Evolutionary conservation across 1,140 invertebrate genomes (phyloP).

Genomic region (Drosophila watanabei): DNA sequence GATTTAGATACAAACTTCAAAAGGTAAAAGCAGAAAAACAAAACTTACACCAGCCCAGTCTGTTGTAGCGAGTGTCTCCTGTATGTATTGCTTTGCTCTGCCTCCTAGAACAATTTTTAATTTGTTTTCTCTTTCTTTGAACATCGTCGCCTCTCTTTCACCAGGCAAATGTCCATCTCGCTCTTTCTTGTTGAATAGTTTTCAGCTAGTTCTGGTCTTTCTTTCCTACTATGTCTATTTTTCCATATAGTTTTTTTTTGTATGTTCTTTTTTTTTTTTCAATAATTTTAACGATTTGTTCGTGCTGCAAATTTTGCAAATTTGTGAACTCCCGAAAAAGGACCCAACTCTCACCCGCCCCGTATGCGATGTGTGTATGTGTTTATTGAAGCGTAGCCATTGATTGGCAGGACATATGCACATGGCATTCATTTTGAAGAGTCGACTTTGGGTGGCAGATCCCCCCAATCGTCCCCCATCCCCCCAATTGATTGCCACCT

Average conservation of each 20-base stretch:
- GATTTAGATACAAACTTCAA: too few relatives aligned
- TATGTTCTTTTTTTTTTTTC: constrained; percentile 64
- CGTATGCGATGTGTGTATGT: constrained; percentile 65
- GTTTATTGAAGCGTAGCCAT: constrained; percentile 85
- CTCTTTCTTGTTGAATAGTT: constrained; percentile 23
- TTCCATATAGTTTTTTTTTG: constrained; percentile 23
- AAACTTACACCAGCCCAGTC: not conserved
- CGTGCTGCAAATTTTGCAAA: constrained; percentile 73
- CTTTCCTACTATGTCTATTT: constrained; percentile 17
- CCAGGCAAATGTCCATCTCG: constrained; percentile 9
- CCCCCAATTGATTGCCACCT: not conserved
- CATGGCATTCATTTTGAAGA: constrained; percentile 84
- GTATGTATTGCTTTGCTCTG: constrained; percentile 9
- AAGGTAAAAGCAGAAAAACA: not conserved
- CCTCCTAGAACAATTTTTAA: constrained; percentile 68
- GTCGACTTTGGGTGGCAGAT: constrained; percentile 39
- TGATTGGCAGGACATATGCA: constrained; percentile 85
- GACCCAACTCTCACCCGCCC: not conserved
- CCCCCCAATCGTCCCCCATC: not conserved
- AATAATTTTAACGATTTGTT: constrained; percentile 82
- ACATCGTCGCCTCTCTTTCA: constrained; percentile 32
- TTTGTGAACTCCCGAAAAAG: constrained; percentile 19
- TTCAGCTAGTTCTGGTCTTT: constrained; percentile 24
- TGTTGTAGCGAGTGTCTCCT: not conserved
- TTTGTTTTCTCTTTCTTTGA: constrained; percentile 50